Percentiles rank a stretch among this genome's conserved stretches.
phyloP scores from a whole-genome alignment of 2,797 vertebrate species.

The Acipenser oxyrinchus region DNA sequence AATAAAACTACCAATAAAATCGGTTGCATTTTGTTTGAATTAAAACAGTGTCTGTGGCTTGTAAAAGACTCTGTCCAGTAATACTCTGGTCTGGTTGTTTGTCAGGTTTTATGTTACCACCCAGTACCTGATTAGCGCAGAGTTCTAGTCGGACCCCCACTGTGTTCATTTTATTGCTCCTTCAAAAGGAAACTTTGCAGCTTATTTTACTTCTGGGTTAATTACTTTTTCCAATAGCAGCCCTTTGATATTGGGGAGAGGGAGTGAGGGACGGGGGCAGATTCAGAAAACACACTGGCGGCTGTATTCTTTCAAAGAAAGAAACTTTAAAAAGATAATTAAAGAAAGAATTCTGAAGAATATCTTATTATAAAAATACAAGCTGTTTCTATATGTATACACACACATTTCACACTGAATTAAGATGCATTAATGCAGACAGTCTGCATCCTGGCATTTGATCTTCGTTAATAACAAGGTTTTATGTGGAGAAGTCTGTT shows the following conservation, averaged over 20 bases:
- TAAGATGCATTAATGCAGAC: neutral
- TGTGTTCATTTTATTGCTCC: constrained; percentile 15
- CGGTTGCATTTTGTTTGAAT: neutral
- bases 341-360: too few species aligned
- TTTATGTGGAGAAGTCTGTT: neutral
- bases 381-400: neutral
- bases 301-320: neutral
- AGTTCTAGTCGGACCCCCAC: constrained; percentile 5
- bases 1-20: neutral
- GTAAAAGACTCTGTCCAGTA: neutral
- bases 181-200: constrained; percentile 7
- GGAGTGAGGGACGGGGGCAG: constrained; percentile 4
- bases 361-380: neutral
- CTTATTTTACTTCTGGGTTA: constrained; percentile 16
- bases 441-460: too few species aligned
- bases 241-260: constrained; percentile 11
- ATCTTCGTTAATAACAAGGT: constrained; percentile 1
- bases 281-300: constrained; percentile 6
- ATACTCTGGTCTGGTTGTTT: neutral
- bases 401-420: neutral
- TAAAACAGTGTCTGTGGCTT: neutral
- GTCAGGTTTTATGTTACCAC: neutral
- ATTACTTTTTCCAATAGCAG: constrained; percentile 15
- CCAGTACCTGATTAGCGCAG: constrained; percentile 3
- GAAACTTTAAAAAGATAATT: too few species aligned